phyloP scores from a whole-genome alignment of 2,113 vertebrate genomes.

The Electrona antarctica region DNA sequence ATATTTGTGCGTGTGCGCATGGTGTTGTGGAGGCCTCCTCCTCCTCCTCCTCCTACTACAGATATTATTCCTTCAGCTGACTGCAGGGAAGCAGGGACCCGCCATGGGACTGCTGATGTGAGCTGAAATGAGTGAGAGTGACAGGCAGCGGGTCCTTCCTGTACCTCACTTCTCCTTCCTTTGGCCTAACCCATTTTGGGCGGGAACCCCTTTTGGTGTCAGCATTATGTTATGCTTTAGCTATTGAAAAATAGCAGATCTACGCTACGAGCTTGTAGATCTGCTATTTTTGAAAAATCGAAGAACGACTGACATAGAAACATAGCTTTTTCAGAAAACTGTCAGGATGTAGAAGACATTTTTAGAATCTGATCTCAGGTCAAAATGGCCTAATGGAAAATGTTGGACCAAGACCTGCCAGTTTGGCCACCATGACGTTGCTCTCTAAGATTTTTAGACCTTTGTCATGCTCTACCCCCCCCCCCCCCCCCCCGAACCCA shows the following conservation, averaged over 20 bases:
- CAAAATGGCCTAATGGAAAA: slow-evolving; percentile 53
- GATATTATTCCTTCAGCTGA: slow-evolving; percentile 23
- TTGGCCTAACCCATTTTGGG: too few species aligned
- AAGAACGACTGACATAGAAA: too few species aligned
- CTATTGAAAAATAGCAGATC: too few species aligned
- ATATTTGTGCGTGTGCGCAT: background rate
- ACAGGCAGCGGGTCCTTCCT: slow-evolving; percentile 51
- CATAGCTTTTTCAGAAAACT: too few species aligned
- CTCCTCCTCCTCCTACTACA: too few species aligned
- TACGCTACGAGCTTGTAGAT: too few species aligned
- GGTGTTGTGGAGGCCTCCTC: slow-evolving; percentile 14
- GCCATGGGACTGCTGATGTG: slow-evolving; percentile 50
- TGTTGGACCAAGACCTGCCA: slow-evolving; percentile 41
- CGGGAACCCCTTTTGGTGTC: too few species aligned
- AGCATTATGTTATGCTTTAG: too few species aligned
- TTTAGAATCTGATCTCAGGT: too few species aligned
- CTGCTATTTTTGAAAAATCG: too few species aligned
- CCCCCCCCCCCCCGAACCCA: background rate
- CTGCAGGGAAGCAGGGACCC: slow-evolving; percentile 34
- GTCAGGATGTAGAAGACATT: too few species aligned
- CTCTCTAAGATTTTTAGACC: slow-evolving; percentile 2
- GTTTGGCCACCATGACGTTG: slow-evolving; percentile 34
- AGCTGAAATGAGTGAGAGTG: slow-evolving; percentile 61
- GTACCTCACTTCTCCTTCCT: slow-evolving; percentile 54
- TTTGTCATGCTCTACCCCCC: slow-evolving; percentile 31